Conservation (phyloP, 2,888 invertebrate genomes). For the Epicampocera succincta region DNA sequence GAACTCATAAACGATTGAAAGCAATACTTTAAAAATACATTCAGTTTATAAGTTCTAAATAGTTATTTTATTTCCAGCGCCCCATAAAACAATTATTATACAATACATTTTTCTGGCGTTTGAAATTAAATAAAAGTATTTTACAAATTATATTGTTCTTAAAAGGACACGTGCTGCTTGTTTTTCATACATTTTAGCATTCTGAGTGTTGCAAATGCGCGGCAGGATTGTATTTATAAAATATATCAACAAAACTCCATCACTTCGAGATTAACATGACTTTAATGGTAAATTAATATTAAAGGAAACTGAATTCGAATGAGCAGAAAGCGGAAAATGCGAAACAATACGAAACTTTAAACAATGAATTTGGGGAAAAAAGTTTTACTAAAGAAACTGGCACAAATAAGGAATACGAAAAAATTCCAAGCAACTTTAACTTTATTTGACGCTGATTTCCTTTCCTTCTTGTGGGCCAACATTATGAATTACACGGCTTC, state of each 20-base stretch:
- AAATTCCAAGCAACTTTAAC: background rate
- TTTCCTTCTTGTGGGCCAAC: background rate
- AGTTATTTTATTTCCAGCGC: conserved; percentile 4
- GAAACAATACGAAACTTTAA: conserved; percentile 19
- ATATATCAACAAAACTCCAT: background rate
- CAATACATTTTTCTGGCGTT: background rate
- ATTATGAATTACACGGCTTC: background rate
- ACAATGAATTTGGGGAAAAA: conserved; percentile 13
- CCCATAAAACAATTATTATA: conserved; percentile 42
- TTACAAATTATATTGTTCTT: conserved; percentile 19
- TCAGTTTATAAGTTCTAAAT: too few species aligned
- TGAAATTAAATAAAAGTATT: conserved; percentile 55
- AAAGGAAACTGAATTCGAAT: conserved; percentile 33
- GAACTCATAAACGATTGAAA: too few species aligned
- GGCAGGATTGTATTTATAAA: conserved; percentile 15
- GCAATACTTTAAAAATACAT: too few species aligned
- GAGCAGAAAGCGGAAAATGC: conserved; percentile 23
- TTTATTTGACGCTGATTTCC: too few species aligned
- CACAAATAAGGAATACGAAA: background rate
- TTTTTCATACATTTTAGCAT: background rate
- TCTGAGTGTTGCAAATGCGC: background rate
- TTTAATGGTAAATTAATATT: conserved; percentile 45
- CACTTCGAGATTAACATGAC: conserved; percentile 42
- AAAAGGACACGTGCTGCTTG: background rate
- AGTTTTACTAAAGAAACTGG: background rate